These are phyloP conservation scores for Gibbula magus DNA, from an alignment of 2,888 invertebrate genomes.

Conservation along the genomic window DNA sequence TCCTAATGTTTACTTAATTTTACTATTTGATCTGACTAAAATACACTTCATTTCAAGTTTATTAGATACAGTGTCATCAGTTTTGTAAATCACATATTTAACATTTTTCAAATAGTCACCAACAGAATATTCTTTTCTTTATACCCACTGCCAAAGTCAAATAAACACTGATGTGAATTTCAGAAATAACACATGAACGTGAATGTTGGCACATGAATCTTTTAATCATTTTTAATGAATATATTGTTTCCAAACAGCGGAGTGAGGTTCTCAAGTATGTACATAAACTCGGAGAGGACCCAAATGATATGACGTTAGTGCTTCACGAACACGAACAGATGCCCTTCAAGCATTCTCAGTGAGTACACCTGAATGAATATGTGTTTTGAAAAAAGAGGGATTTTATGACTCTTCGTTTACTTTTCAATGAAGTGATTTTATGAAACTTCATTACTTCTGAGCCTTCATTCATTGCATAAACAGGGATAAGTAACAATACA, in stretches of 20 bases:
- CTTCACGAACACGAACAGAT: slow-evolving; percentile 88
- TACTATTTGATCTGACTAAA: no score
- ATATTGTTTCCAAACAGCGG: slow-evolving; percentile 33
- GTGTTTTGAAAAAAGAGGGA: not conserved
- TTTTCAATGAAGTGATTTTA: not conserved
- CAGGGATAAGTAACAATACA: no score
- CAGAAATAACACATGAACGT: no score
- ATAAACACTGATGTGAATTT: no score
- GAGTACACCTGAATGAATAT: slow-evolving; percentile 57
- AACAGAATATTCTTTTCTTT: no score
- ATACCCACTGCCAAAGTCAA: no score
- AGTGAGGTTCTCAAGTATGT: slow-evolving; percentile 41
- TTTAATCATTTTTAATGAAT: not conserved
- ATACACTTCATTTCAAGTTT: no score
- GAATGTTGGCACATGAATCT: not conserved
- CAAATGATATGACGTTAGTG: slow-evolving; percentile 79
- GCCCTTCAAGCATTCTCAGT: slow-evolving; percentile 84
- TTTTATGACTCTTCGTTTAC: not conserved
- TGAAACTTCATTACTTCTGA: not conserved
- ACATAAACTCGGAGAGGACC: slow-evolving; percentile 31
- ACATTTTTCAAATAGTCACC: no score
- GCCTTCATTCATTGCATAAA: no score
- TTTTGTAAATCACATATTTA: no score
- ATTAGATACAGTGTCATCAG: no score
- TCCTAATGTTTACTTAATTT: no score